Evolutionary conservation across 2,113 vertebrate species (phyloP), one percentile per base, ranked within the genome.

Genomic region (Lagopus muta): DNA sequence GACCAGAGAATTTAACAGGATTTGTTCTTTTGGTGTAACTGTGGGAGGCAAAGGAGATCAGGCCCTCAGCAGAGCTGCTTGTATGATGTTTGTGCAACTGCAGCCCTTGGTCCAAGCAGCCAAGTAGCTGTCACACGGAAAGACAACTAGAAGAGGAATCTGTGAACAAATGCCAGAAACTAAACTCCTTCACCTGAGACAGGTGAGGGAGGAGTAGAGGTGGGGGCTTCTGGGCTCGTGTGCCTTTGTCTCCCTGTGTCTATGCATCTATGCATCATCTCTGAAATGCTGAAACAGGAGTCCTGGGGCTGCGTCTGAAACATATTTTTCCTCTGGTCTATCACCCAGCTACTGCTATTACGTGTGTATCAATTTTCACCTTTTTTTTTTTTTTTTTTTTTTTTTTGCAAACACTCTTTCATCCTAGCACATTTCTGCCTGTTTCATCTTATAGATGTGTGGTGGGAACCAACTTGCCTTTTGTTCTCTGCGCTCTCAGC

Each of bases 391-490:
- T n/a, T n/a, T 20, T 48, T 48, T 48, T 48, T 48, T 48, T 50
- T 64, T 86, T 89, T 89, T 62, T 86, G 13, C 67, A 91, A 94
- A 38, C 4, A 8, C 32, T 24, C 66, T 95, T 95, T 93, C 84
- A 48, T 95, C 12, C 19, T 11, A 36, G 40, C 52, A 34, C 16
- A 19, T 22, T 88, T 86, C 42, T 93, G 54, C 57, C 76, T 75
- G 38, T 86, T 83, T 88, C 57, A n/a, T 66, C 76, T 88, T 95
- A 93, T 84, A 90, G 89, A 62, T 69, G 70, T 75, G 50, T 76
- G 80, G 73, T 95, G 94, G 62, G 93, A 95, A 96, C 77, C 43
- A 81, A 14, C 47, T 40, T 17, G 20, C n/a, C 43, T 82, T 93
- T 94, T 93, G 70, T 95, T 94, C 61, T 84, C 77, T 79, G 43